phyloP scores from a whole-genome alignment of 2,113 vertebrate species.

The Gambusia holbrooki region DNA sequence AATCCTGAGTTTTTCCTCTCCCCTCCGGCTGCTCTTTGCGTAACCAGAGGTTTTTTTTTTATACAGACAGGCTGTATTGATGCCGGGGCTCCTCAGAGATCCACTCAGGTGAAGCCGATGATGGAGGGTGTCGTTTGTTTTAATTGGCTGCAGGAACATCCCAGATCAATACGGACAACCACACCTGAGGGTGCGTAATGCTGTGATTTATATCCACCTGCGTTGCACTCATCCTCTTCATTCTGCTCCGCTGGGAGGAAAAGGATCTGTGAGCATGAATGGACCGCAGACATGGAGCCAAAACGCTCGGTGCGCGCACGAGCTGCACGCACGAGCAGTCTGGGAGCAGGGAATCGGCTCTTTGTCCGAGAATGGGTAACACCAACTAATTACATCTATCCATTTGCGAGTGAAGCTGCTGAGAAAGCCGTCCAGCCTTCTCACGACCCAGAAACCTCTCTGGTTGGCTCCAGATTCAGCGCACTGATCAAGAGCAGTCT shows the following conservation, averaged over 20 bases:
- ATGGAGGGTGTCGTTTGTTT: conserved; percentile 13
- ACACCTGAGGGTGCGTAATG: background rate
- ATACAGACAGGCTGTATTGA: conserved; percentile 35
- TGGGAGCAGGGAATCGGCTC: conserved; percentile 7
- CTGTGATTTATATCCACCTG: background rate
- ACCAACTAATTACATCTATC: conserved; percentile 53
- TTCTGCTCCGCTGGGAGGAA: background rate
- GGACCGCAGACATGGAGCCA: conserved; percentile 56
- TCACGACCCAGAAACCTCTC: conserved; percentile 50
- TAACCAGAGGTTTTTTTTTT: conserved; percentile 13
- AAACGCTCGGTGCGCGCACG: conserved; percentile 16
- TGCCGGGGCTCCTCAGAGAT: conserved; percentile 29
- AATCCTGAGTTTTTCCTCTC: background rate
- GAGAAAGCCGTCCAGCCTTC: conserved; percentile 33
- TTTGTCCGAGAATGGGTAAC: conserved; percentile 13
- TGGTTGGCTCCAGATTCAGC: conserved; percentile 24
- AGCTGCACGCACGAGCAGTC: conserved; percentile 13
- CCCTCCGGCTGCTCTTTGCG: conserved; percentile 30
- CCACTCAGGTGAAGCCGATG: conserved; percentile 26
- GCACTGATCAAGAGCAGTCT: conserved; percentile 17
- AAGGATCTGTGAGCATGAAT: conserved; percentile 63
- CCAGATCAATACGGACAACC: conserved; percentile 38
- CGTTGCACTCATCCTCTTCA: conserved; percentile 8
- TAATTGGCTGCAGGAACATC: conserved; percentile 14
- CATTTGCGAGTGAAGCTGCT: conserved; percentile 23